phyloP scores from a whole-genome alignment of 2,888 invertebrate genomes.

The Ceriagrion tenellum region DNA sequence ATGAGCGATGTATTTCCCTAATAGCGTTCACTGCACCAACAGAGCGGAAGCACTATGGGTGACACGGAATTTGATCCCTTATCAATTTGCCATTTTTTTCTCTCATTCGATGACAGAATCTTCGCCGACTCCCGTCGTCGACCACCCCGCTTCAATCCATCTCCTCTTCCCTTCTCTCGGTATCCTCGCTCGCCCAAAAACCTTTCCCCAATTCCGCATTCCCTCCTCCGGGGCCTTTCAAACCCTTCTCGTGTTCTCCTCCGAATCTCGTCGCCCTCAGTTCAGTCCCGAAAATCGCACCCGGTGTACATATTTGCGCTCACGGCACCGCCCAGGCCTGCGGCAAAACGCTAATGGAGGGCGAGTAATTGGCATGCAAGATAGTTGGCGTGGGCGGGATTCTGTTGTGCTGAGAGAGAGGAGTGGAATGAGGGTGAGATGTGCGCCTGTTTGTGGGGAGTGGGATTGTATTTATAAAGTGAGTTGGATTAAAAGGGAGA shows the following conservation, averaged over 20 bases:
- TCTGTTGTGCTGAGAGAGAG: not conserved
- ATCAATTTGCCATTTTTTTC: not conserved
- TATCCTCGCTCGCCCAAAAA: not conserved
- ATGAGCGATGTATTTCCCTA: not conserved
- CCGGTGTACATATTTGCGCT: conserved; percentile 46
- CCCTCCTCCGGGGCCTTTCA: not conserved
- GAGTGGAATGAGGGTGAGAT: not conserved
- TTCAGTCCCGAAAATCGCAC: conserved; percentile 25
- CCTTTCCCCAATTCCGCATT: not conserved
- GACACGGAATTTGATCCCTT: not conserved
- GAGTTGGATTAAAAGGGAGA: not conserved
- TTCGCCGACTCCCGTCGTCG: not conserved
- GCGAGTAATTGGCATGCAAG: conserved; percentile 66
- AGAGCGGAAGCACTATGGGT: not conserved
- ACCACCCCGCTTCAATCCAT: not conserved
- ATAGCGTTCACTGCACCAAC: not conserved
- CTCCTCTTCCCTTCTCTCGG: not conserved
- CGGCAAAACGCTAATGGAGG: conserved; percentile 62
- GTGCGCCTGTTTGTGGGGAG: not conserved
- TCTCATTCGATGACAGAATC: not conserved
- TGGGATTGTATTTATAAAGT: not conserved
- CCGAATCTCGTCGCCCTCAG: not conserved
- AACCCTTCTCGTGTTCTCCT: not conserved
- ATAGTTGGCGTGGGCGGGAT: not conserved
- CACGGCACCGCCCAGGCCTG: conserved; percentile 46